phyloP scores from a whole-genome alignment of 2,797 vertebrate genomes.

The Spizella passerina region DNA sequence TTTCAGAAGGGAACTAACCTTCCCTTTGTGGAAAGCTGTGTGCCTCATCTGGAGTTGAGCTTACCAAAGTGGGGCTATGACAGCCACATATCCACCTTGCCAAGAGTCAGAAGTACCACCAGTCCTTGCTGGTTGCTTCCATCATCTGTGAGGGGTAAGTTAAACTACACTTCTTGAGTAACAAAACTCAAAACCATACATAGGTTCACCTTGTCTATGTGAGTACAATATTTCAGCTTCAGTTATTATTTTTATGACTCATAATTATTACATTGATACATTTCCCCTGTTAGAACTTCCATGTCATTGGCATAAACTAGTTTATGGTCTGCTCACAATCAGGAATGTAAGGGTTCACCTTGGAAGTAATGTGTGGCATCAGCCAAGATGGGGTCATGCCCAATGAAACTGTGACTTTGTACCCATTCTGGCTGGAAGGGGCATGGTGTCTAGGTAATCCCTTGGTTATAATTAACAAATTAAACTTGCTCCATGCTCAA shows the following conservation, averaged over 20 bases:
- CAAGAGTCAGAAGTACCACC: background rate
- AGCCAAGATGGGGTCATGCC: background rate
- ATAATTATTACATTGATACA: background rate
- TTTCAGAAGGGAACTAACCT: background rate
- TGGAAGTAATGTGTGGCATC: background rate
- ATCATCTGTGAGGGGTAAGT: background rate
- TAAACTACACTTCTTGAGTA: background rate
- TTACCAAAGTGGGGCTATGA: background rate
- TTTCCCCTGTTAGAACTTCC: background rate
- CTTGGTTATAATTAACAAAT: background rate
- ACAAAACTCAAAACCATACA: background rate
- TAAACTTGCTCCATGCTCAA: background rate
- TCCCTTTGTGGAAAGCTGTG: background rate
- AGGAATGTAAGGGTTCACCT: background rate
- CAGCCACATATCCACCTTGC: background rate
- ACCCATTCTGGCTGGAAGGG: background rate
- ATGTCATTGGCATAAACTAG: background rate
- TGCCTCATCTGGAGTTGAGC: background rate
- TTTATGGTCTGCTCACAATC: background rate
- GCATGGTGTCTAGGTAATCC: background rate
- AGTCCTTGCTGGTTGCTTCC: background rate
- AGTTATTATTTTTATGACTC: background rate
- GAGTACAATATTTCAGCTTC: background rate
- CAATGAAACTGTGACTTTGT: fast-evolving
- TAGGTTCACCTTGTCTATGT: background rate